phyloP scores from a whole-genome alignment of 2,113 vertebrate species.

The Anser brachyrhynchus region DNA sequence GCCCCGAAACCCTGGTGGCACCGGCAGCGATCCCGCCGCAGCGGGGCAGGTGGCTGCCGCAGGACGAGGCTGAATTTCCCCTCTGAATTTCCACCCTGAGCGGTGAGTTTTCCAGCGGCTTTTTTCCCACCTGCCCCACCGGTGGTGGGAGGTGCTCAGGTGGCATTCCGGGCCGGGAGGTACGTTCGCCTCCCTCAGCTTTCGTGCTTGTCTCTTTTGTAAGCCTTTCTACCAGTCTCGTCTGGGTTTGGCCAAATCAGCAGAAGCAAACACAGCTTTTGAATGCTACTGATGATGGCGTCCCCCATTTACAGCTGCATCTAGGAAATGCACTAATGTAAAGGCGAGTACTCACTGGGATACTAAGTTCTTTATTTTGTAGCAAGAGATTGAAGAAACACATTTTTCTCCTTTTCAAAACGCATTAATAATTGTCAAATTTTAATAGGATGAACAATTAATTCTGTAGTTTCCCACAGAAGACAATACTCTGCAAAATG shows the following conservation, averaged over 20 bases:
- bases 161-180: not conserved
- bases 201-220: not conserved
- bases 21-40: not conserved
- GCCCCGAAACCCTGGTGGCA: too few relatives aligned
- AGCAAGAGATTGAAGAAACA: not conserved
- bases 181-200: rapidly evolving
- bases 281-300: not conserved
- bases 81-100: not conserved
- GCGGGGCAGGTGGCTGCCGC: rapidly evolving
- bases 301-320: not conserved
- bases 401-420: not conserved
- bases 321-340: not conserved
- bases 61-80: not conserved
- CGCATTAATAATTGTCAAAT: not conserved
- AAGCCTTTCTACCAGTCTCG: not conserved
- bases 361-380: not conserved
- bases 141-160: not conserved
- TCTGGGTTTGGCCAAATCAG: not conserved
- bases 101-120: not conserved
- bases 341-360: not conserved
- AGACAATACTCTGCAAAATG: not conserved
- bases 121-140: not conserved
- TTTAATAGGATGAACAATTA: not conserved
- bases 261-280: not conserved
- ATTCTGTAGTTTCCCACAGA: not conserved